These are phyloP conservation scores for Dreissena rostriformis DNA, from an alignment of 1,140 invertebrate genomes.

Conservation along the genomic window DNA sequence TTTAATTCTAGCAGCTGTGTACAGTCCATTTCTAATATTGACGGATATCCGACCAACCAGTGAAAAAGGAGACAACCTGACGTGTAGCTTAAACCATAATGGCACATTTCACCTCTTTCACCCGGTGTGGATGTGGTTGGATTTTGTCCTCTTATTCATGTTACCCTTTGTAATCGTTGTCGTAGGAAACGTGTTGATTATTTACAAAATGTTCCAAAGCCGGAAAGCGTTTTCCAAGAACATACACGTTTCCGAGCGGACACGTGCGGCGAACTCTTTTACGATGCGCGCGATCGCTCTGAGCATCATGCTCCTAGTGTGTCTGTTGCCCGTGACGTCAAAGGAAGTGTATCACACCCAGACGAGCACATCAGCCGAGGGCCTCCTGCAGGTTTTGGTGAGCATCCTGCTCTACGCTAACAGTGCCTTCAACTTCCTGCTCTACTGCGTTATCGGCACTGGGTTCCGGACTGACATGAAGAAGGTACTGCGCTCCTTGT, in stretches of 20 bases:
- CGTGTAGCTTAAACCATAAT: conserved; percentile 3
- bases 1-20: conserved; percentile 15
- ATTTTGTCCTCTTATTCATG: conserved; percentile 26
- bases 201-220: conserved; percentile 41
- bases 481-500: not conserved
- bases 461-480: conserved; percentile 44
- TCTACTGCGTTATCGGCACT: conserved; percentile 42
- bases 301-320: conserved; percentile 36
- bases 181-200: conserved; percentile 27
- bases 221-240: conserved; percentile 9
- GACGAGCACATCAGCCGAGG: not conserved
- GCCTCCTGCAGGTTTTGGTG: conserved; percentile 2
- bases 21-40: conserved; percentile 25
- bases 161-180: conserved; percentile 31
- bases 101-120: conserved; percentile 13
- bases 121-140: conserved; percentile 37
- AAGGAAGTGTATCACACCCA: conserved; percentile 17
- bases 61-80: not conserved
- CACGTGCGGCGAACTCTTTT: conserved; percentile 35
- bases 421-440: conserved; percentile 42
- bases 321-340: conserved; percentile 15
- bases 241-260: conserved; percentile 5
- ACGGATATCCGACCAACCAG: not conserved
- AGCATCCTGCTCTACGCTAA: conserved; percentile 40
- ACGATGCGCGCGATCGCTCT: conserved; percentile 43